Conservation (phyloP, 2,113 vertebrate species). For the Candoia aspera region DNA sequence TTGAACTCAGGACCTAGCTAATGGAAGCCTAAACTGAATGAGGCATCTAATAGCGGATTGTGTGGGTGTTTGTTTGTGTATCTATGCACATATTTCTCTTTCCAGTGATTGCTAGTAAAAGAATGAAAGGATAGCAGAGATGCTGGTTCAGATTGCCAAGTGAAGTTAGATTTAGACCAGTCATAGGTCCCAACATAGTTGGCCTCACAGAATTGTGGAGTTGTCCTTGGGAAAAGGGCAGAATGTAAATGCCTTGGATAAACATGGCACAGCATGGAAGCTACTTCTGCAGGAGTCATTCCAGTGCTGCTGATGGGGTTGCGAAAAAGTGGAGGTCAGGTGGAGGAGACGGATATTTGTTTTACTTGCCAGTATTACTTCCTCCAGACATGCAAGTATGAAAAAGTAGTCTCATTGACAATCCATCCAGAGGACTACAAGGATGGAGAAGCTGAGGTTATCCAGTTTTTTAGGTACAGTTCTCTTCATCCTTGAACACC, state of each 20-base stretch:
- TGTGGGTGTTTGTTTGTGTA: background rate
- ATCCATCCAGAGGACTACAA: background rate
- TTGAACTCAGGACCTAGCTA: background rate
- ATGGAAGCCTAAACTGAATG: background rate
- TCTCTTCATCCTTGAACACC: background rate
- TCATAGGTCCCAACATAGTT: background rate
- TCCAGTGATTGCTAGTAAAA: background rate
- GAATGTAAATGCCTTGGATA: background rate
- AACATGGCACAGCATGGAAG: background rate
- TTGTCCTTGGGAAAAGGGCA: background rate
- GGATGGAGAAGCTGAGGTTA: background rate
- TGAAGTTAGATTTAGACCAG: background rate
- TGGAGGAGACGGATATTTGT: background rate
- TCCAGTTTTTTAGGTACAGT: background rate
- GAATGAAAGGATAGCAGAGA: background rate
- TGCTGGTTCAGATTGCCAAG: background rate
- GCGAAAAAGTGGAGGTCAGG: background rate
- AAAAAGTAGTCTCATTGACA: background rate
- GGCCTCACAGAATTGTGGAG: background rate
- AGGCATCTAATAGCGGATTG: too few relatives aligned
- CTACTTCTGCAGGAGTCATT: background rate
- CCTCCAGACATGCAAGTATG: background rate
- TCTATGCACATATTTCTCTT: background rate
- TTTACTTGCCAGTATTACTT: background rate
- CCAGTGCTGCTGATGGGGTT: background rate